Base-by-base conservation (phyloP, 2,797 vertebrate genomes). In the Heteromormyrus szaboi region DNA sequence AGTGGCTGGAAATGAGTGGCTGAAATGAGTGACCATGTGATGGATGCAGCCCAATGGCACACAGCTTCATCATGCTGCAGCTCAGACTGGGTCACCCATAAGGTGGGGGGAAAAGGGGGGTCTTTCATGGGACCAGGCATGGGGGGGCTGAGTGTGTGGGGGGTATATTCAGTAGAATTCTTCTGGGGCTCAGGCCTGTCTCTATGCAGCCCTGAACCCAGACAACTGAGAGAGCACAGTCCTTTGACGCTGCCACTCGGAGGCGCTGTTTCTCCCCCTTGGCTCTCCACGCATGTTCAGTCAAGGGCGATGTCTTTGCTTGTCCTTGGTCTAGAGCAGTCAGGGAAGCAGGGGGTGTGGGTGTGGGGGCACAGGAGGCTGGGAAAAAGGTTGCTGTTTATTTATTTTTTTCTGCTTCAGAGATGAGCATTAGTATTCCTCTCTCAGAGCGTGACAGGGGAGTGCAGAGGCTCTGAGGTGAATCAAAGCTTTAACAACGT, bases 361-460 rank as follows among this genome's bases (percentile, higher is more conserved):
- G 90, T 65, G 76, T 22, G 56, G 88, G 76, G 76, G 76, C 14
- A 44, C 14, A 86, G 83, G n/a, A 59, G 88, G 86, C 88, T 89
- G 89, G 83, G 92, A 46, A 51, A 29, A 11, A 59, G 62, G 25
- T 33, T 85, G 88, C 59, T 85, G 65, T 79, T 51, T 84, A 2
- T 84, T 88, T 88, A 22, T 88, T 88, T 88, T 90, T 92, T 93
- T 92, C 89, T 89, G 90, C 88, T 92, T 92, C 90, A 90, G 94
- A 91, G 93, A 93, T 87, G 1, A 91, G 88, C 91, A 96, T 96
- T 95, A 95, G 93, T 96, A 96, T 96, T 96, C 95, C 88, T 92
- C 90, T 93, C 95, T 95, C 93, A 92, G 93, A 41, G 93, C 91
- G 91, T 94, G 93, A 93, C 87, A 88, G 91, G 90, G 90, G 65